Base-by-base conservation (phyloP, 92 coral and sea anemone species). In the Paragorgia papillata region DNA sequence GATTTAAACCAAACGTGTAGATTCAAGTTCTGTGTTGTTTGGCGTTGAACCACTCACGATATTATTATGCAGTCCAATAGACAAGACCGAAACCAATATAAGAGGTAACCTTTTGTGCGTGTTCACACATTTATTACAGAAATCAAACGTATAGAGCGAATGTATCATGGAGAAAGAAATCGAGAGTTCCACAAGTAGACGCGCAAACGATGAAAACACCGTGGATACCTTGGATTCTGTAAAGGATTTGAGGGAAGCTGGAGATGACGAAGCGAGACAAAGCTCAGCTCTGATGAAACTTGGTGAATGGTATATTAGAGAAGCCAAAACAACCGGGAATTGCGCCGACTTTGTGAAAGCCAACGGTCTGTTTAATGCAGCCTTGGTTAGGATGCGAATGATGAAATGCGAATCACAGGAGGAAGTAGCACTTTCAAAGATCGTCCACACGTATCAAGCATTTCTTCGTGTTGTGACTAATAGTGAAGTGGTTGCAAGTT, bases 381-480 rank as follows among this genome's bases (percentile, higher is more conserved):
- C 76, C n/a, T 60, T 69, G 17, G 61, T 69, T 3, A 27, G 76
- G 28, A 26, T 40, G 26, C 46, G 76, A 69, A 30, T 25, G 22
- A 40, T 69, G 19, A 14, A 29, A 2, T 25, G 27, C 14, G 76
- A 69, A 69, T 46, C 20, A 69, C 18, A 35, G 41, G 76, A 43
- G 2, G 76, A 43, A 9, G 31, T 46, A 51, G 17, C 49, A 69
- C 40, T 48, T 3, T 6, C 17, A 15, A 28, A 17, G 49, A 69
- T 69, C 44, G 76, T 69, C 27, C 60, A 48, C 12, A 51, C 62
- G n/a, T 69, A 69, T 69, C 76, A 44, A 21, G 44, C 46, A 51
- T 69, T 69, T 49, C 29, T 69, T 24, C 29, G 3, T 25, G 14
- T 43, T 27, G 44, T 49, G 40, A 20, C 76, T 8, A 69, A 69